These are phyloP conservation scores for Drosophila repletoides DNA, from an alignment of 1,140 invertebrate genomes.

Conservation along the genomic window DNA sequence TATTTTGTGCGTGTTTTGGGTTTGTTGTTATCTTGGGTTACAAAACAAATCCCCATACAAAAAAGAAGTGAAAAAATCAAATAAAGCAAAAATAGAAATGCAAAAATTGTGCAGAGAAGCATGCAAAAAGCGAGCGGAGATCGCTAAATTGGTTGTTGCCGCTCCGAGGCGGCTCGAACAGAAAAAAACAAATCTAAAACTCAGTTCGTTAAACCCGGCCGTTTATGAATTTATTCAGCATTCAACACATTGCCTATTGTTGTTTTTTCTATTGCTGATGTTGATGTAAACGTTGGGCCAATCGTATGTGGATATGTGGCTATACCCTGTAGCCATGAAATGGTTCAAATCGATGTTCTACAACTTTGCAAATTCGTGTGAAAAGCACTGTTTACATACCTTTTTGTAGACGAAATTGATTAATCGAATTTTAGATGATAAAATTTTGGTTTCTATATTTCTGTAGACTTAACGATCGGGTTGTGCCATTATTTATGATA, in stretches of 20 bases:
- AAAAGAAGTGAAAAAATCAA: too few species aligned
- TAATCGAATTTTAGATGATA: too few species aligned
- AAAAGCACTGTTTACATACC: too few species aligned
- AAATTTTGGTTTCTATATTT: too few species aligned
- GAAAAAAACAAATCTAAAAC: conserved; percentile 39
- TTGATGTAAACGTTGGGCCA: conserved; percentile 3
- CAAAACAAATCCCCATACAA: too few species aligned
- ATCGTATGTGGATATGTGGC: conserved; percentile 21
- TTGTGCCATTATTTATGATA: too few species aligned
- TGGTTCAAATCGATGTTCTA: too few species aligned
- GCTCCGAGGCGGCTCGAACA: conserved; percentile 7
- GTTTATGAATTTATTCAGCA: conserved; percentile 66
- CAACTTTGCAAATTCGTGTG: neutral
- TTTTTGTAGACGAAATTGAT: too few species aligned
- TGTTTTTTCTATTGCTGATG: conserved; percentile 20
- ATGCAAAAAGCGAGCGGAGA: conserved; percentile 37
- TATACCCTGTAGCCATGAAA: conserved; percentile 16
- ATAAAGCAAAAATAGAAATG: too few species aligned
- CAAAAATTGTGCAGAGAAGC: conserved; percentile 49
- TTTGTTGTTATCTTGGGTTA: neutral
- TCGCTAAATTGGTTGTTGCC: conserved; percentile 42
- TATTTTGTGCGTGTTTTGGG: neutral
- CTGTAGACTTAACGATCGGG: neutral
- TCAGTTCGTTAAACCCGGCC: conserved; percentile 70
- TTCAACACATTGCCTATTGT: conserved; percentile 53